phyloP scores from a whole-genome alignment of 2,113 vertebrate genomes.

The Crotalus tigris region DNA sequence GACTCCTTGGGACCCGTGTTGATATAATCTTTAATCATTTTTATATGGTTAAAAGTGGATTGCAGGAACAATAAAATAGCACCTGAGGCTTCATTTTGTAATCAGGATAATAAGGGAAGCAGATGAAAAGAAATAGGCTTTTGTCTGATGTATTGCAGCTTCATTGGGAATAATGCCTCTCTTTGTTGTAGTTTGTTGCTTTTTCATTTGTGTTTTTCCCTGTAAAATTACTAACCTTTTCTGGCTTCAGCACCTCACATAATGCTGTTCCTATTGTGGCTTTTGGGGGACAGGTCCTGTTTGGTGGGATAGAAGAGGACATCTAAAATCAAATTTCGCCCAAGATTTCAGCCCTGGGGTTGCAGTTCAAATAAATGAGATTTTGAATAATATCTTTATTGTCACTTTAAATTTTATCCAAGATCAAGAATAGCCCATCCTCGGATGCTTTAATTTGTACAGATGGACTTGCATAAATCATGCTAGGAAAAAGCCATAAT shows the following conservation, averaged over 20 bases:
- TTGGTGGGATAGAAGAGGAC: not conserved
- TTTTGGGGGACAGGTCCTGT: not conserved
- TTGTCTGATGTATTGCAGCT: conserved; percentile 38
- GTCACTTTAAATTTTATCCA: not conserved
- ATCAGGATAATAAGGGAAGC: conserved; percentile 35
- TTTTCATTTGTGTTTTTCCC: not conserved
- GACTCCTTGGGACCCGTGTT: conserved; percentile 19
- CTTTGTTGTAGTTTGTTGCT: conserved; percentile 9
- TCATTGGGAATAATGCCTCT: conserved; percentile 2
- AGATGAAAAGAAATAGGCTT: conserved; percentile 46
- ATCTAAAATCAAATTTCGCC: not conserved
- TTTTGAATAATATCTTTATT: too few relatives aligned
- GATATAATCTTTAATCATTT: conserved; percentile 25
- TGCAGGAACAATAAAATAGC: conserved; percentile 29
- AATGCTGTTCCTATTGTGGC: not conserved
- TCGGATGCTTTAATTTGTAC: not conserved
- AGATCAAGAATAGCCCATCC: not conserved
- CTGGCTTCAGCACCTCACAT: not conserved
- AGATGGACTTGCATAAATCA: not conserved
- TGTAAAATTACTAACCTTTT: not conserved
- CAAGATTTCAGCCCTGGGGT: not conserved
- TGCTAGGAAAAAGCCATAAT: not conserved
- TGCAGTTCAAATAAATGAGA: not conserved
- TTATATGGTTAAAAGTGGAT: conserved; percentile 46
- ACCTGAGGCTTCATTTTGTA: conserved; percentile 43